Conservation (phyloP, 2,888 invertebrate genomes). For the Diogma glabrata region DNA sequence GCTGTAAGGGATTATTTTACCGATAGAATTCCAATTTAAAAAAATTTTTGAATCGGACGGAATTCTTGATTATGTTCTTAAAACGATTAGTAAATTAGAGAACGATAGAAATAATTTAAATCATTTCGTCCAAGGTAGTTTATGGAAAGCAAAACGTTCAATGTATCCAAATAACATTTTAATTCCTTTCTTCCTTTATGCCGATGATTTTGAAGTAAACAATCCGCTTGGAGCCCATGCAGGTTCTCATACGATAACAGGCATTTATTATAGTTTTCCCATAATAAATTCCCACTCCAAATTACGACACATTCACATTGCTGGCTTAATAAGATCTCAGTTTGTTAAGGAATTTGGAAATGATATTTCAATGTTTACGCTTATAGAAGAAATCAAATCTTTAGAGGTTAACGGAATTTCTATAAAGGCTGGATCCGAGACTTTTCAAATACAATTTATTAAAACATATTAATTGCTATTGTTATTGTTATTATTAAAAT, state of each 20-base stretch:
- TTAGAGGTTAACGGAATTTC: not conserved
- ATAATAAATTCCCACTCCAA: not conserved
- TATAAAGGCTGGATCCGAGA: too few relatives aligned
- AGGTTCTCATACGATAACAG: slow-evolving; percentile 18
- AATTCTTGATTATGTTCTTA: slow-evolving; percentile 12
- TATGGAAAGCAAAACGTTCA: slow-evolving; percentile 20
- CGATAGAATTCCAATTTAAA: slow-evolving; percentile 17
- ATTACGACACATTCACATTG: not conserved
- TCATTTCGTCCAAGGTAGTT: slow-evolving; percentile 20
- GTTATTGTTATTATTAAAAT: too few relatives aligned
- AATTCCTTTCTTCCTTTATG: slow-evolving; percentile 20
- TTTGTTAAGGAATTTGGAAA: not conserved
- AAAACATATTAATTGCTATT: too few relatives aligned
- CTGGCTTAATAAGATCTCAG: not conserved
- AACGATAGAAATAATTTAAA: slow-evolving; percentile 10
- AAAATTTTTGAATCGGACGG: slow-evolving; percentile 15
- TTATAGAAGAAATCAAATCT: not conserved
- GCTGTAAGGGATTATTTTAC: slow-evolving; percentile 16
- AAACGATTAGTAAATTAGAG: slow-evolving; percentile 9
- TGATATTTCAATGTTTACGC: not conserved
- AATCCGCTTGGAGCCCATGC: slow-evolving; percentile 22
- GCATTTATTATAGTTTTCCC: not conserved
- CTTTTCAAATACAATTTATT: too few relatives aligned
- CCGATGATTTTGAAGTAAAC: slow-evolving; percentile 23
- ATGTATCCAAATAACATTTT: slow-evolving; percentile 19